Percentiles rank a stretch among this genome's conserved stretches.
phyloP scores from a whole-genome alignment of 37 sponge, comb jelly and placozoan species.

The Agelas oroides region DNA sequence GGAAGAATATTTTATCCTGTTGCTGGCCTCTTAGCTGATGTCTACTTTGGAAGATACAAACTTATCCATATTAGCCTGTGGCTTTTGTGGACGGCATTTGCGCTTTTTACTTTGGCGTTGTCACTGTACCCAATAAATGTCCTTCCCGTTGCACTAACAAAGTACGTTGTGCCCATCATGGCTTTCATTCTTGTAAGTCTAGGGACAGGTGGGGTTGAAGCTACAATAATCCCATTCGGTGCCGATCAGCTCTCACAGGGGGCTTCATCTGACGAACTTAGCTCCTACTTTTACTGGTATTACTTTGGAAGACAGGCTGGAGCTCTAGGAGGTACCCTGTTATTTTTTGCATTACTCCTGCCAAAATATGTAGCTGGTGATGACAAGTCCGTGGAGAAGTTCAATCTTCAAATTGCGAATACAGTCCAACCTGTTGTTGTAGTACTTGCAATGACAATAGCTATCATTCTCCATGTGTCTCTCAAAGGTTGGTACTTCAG shows the following conservation, averaged over 20 bases:
- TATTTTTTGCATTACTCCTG: neutral
- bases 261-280: constrained; percentile 49
- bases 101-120: neutral
- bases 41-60: constrained; percentile 36
- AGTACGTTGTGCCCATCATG: neutral
- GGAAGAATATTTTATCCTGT: constrained; percentile 53
- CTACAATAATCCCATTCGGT: constrained; percentile 50
- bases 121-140: neutral
- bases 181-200: neutral
- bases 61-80: constrained; percentile 61
- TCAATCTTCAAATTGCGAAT: neutral
- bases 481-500: constrained; percentile 21
- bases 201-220: constrained; percentile 46
- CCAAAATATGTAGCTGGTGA: neutral
- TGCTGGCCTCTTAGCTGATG: constrained; percentile 52
- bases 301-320: constrained; percentile 19
- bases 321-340: neutral
- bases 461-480: constrained; percentile 16
- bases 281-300: constrained; percentile 57
- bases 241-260: constrained; percentile 55
- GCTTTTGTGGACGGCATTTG: constrained; percentile 37
- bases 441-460: neutral
- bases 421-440: neutral
- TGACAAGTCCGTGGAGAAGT: neutral
- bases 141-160: neutral